Evolutionary conservation across 2,113 vertebrate genomes (phyloP).

Genomic region (Dipodomys ordii): DNA sequence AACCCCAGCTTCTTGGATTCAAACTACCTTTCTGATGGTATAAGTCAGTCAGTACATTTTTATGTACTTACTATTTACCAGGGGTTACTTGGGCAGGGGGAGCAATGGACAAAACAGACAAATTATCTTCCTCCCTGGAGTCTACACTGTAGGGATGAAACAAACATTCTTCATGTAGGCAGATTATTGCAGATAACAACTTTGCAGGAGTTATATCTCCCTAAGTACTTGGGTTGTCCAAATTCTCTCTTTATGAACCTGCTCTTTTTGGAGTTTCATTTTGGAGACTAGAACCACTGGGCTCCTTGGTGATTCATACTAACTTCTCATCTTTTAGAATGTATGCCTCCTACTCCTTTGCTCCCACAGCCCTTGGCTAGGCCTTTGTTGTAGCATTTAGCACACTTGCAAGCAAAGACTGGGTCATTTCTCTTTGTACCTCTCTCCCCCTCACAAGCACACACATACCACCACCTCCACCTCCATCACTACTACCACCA

Average conservation of each 20-base stretch:
- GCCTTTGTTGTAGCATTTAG: neutral
- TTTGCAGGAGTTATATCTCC: neutral
- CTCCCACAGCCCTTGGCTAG: neutral
- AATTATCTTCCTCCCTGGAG: neutral
- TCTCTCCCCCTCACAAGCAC: neutral
- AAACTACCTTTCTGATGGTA: neutral
- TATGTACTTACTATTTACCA: neutral
- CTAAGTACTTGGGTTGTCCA: neutral
- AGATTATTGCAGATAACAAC: neutral
- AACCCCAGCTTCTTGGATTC: neutral
- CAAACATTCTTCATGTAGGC: neutral
- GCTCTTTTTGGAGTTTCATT: constrained; percentile 35
- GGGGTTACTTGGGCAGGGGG: neutral
- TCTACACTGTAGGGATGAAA: neutral
- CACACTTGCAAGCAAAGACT: neutral
- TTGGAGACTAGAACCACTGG: neutral
- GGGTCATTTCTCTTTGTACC: neutral
- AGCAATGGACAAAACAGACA: constrained; percentile 24
- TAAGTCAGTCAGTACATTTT: neutral
- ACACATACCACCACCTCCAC: neutral
- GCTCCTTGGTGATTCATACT: neutral
- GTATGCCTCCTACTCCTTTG: neutral
- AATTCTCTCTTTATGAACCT: constrained; percentile 42
- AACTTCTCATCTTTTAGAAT: neutral
- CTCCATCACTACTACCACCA: neutral